phyloP scores from a whole-genome alignment of 2,113 vertebrate genomes.

The Oncorhynchus gorbuscha region DNA sequence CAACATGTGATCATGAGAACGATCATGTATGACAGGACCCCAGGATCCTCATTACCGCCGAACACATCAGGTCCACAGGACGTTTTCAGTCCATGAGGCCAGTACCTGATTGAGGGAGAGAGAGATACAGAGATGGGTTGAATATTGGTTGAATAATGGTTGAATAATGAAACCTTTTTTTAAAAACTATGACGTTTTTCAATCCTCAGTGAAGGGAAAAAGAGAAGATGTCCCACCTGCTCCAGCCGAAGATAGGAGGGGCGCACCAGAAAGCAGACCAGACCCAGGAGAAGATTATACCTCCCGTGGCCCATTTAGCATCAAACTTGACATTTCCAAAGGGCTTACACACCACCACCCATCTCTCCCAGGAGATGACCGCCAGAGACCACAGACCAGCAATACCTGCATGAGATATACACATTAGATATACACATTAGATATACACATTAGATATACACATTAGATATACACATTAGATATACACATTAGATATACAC shows the following conservation, averaged over 20 bases:
- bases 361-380: conserved; percentile 90
- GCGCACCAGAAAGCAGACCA: conserved; percentile 80
- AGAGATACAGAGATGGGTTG: background rate
- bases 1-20: conserved; percentile 84
- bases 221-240: conserved; percentile 71
- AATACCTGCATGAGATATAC: conserved; percentile 69
- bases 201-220: background rate
- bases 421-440: too few species aligned
- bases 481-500: too few species aligned
- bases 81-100: conserved; percentile 89
- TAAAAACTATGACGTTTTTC: too few species aligned
- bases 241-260: conserved; percentile 87
- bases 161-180: background rate
- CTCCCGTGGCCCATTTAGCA: conserved; percentile 77
- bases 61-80: conserved; percentile 90
- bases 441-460: too few species aligned
- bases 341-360: conserved; percentile 91
- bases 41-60: conserved; percentile 82
- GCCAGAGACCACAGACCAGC: conserved; percentile 84
- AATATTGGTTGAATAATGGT: background rate
- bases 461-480: too few species aligned
- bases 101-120: conserved; percentile 70
- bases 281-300: conserved; percentile 83
- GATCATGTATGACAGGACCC: conserved; percentile 84
- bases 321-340: conserved; percentile 91